A percentile compares a stretch with the other conserved stretches of the same genome.
Conservation (phyloP, 2,888 invertebrate species). For the Malthinus seriepunctatus region DNA sequence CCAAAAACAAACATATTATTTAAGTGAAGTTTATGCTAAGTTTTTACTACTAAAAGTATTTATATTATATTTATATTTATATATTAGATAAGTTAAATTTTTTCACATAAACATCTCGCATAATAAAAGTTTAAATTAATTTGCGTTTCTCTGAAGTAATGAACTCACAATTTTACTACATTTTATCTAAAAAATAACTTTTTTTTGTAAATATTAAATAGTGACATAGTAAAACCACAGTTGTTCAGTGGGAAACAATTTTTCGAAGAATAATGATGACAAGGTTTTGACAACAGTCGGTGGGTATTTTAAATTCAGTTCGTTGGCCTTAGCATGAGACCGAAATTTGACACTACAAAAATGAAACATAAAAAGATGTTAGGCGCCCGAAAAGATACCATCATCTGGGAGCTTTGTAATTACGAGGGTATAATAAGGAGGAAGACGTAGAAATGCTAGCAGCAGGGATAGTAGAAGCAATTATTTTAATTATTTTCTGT, state of each 20-base stretch:
- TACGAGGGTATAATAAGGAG: constrained; percentile 8
- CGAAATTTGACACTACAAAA: constrained; percentile 19
- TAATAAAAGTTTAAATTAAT: too few species aligned
- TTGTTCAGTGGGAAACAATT: constrained; percentile 9
- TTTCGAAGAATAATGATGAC: constrained; percentile 16
- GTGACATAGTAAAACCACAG: not conserved
- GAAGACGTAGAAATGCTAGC: constrained; percentile 2
- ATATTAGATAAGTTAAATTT: too few species aligned
- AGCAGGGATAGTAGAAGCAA: constrained; percentile 2
- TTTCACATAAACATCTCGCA: too few species aligned
- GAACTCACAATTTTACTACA: too few species aligned
- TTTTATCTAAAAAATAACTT: not conserved
- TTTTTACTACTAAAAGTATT: too few species aligned
- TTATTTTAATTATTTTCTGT: constrained; percentile 15
- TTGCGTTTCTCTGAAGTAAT: too few species aligned
- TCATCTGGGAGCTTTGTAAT: constrained; percentile 9
- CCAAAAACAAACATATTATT: too few species aligned
- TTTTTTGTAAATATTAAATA: not conserved
- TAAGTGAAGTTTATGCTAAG: too few species aligned
- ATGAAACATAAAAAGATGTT: constrained; percentile 9
- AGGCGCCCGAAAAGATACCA: constrained; percentile 16
- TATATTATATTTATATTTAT: too few species aligned
- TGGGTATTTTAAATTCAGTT: constrained; percentile 18
- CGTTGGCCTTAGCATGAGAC: constrained; percentile 4
- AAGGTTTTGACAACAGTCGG: constrained; percentile 12